Evolutionary conservation across 2,113 vertebrate species (phyloP).

Genomic region (Tragelaphus buxtoni): DNA sequence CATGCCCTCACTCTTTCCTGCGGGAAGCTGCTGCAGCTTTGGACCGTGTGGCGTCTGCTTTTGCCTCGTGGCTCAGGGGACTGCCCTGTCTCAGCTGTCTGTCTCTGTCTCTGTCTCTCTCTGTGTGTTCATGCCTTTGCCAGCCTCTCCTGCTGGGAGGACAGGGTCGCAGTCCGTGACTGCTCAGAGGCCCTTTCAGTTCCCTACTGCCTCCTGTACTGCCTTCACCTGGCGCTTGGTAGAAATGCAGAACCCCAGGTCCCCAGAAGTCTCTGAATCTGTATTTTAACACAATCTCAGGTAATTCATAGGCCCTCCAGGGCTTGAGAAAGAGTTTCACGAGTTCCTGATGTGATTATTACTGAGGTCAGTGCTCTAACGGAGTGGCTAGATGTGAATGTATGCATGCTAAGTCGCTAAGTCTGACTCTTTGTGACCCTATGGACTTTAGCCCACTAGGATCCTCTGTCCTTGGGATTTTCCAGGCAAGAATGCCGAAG

Average conservation of each 20-base stretch:
- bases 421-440: not conserved
- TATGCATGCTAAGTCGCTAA: not conserved
- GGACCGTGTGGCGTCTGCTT: fast-evolving
- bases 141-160: not conserved
- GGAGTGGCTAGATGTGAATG: not conserved
- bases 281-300: too few species aligned
- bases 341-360: not conserved
- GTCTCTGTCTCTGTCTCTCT: not conserved
- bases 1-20: not conserved
- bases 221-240: not conserved
- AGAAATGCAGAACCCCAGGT: not conserved
- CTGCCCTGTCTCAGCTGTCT: not conserved
- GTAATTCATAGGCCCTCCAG: fast-evolving
- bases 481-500: not conserved
- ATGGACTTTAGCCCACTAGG: not conserved
- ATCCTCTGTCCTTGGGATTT: not conserved
- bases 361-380: not conserved
- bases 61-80: not conserved
- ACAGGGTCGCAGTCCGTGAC: fast-evolving
- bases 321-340: not conserved
- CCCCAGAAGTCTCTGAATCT: not conserved
- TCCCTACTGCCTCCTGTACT: fast-evolving
- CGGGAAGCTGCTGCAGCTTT: not conserved
- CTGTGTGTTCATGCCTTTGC: too few species aligned
- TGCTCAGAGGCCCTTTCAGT: fast-evolving